These are phyloP conservation scores for Horisme vitalbata DNA, from an alignment of 2,888 invertebrate genomes.

Conservation along the genomic window DNA sequence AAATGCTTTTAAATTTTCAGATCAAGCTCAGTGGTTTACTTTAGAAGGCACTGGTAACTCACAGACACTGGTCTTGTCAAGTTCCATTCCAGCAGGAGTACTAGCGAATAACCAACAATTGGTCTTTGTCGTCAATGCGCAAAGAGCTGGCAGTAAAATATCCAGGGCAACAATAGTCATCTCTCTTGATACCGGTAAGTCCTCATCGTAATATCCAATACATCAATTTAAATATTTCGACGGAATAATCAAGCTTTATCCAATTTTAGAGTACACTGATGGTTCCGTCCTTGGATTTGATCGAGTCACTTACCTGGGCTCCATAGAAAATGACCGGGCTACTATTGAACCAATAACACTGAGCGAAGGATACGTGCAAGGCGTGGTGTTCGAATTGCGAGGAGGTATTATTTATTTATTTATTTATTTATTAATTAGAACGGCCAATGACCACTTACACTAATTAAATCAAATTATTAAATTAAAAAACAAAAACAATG, in stretches of 20 bases:
- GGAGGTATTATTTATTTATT: slow-evolving; percentile 26
- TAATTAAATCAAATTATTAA: too few relatives aligned
- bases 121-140: slow-evolving; percentile 30
- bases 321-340: slow-evolving; percentile 29
- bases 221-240: too few relatives aligned
- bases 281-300: slow-evolving; percentile 39
- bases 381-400: slow-evolving; percentile 36
- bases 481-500: too few relatives aligned
- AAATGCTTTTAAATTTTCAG: slow-evolving; percentile 1
- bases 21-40: slow-evolving; percentile 25
- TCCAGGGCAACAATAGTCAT: slow-evolving; percentile 38
- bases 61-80: slow-evolving; percentile 21
- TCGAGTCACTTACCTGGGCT: slow-evolving; percentile 37
- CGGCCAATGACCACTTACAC: too few relatives aligned
- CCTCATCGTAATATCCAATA: too few relatives aligned
- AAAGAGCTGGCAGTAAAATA: slow-evolving; percentile 28
- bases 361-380: slow-evolving; percentile 38
- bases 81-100: slow-evolving; percentile 38
- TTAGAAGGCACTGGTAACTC: slow-evolving; percentile 29
- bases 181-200: slow-evolving; percentile 27
- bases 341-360: slow-evolving; percentile 37
- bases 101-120: slow-evolving; percentile 37
- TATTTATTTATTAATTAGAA: too few relatives aligned
- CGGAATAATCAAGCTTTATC: slow-evolving; percentile 9
- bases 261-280: slow-evolving; percentile 20